Base-by-base conservation (phyloP, 35 echinoderm and acorn worm species). In the Hemicentrotus pulcherrimus region DNA sequence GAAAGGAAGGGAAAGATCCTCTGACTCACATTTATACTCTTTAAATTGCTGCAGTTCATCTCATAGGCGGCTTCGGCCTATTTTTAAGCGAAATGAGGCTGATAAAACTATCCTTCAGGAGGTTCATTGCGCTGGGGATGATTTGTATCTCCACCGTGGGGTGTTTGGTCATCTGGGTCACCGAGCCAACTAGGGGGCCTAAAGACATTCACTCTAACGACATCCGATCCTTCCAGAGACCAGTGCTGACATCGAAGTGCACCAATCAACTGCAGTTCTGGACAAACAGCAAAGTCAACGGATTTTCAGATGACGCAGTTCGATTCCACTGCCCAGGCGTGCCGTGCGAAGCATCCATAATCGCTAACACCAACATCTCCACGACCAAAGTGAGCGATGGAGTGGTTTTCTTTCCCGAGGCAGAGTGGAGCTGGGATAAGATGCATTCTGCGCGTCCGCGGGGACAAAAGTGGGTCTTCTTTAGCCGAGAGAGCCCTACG, bases 401-500 rank as follows among this genome's bases (percentile, higher is more conserved):
- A 32, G 91, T 92, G 13, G n/a, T 92, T 31, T 47, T 93, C 46
- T 58, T 48, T 58, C 48, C 45, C 9, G 11, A 47, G 10, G 46
- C 91, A 14, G 11, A 48, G 19, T 93, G 91, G 91, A n/a, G 30
- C 11, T 93, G 91, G 91, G 22, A 47, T 0, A 47, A 93, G 4
- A 50, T 93, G 91, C 91, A 52, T 47, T 31, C 11, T 31, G 48
- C 45, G 47, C 91, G 91, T 9, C 91, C 91, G 32, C 91, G 30
- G 6, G 47, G 91, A 22, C 91, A 93, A 31, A 93, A 93, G 15
- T 97, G 94, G 94, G 70, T 98, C 48, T 97, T 98, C 50, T 98
- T 96, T 46, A 95, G 97, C 22, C 96, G 92, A 10, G 97, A 98
- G 58, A 98, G 95, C 1, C 96, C 97, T 2, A 33, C 95, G 48